Conservation (phyloP, 2,113 vertebrate genomes). For the Thamnophis sirtalis region DNA sequence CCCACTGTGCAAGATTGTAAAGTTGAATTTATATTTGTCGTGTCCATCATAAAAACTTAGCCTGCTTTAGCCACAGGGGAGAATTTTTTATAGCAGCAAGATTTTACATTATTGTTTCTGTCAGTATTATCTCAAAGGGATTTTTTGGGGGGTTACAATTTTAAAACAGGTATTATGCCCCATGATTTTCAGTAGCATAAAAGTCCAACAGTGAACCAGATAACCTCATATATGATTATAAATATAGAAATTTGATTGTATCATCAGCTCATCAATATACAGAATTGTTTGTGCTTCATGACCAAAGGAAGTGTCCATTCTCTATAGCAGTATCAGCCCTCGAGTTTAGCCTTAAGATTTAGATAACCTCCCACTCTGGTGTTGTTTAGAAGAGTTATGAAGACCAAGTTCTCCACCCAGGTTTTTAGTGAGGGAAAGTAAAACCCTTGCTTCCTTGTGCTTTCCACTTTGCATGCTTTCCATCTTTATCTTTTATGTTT, state of each 20-base stretch:
- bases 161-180: slow-evolving; percentile 47
- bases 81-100: slow-evolving; percentile 37
- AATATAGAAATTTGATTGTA: slow-evolving; percentile 62
- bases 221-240: slow-evolving; percentile 55
- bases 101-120: slow-evolving; percentile 53
- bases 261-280: slow-evolving; percentile 62
- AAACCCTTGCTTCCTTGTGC: not conserved
- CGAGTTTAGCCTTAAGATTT: not conserved
- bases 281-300: not conserved
- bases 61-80: slow-evolving; percentile 4
- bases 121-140: slow-evolving; percentile 57
- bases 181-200: slow-evolving; percentile 54
- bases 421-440: not conserved
- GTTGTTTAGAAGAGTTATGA: not conserved
- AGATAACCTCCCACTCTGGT: not conserved
- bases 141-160: slow-evolving; percentile 34
- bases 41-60: slow-evolving; percentile 38
- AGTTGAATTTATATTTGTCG: slow-evolving; percentile 26
- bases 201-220: slow-evolving; percentile 56
- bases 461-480: not conserved
- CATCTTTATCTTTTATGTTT: not conserved
- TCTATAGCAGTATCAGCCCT: not conserved
- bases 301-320: not conserved
- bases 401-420: not conserved
- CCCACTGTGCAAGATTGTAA: slow-evolving; percentile 10